Evolutionary conservation across 2,113 vertebrate genomes (phyloP).

Genomic region (Colossoma macropomum): DNA sequence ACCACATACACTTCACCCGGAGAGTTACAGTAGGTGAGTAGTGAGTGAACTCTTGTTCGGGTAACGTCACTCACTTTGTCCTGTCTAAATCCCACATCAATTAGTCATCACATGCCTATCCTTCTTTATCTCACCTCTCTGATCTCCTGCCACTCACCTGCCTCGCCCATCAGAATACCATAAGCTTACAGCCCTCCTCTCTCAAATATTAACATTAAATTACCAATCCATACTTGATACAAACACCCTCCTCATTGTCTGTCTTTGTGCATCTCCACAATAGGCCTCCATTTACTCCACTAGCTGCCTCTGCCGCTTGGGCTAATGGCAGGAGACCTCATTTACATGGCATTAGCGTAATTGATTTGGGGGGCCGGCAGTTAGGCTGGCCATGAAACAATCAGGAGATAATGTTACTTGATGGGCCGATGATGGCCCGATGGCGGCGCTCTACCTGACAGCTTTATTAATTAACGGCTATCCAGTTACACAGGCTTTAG

Average conservation of each 20-base stretch:
- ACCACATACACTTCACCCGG: background rate
- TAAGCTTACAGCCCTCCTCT: background rate
- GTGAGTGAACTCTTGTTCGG: conserved; percentile 14
- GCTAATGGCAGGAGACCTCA: conserved; percentile 84
- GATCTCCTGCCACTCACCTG: conserved; percentile 19
- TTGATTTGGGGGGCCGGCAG: conserved; percentile 80
- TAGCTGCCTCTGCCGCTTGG: conserved; percentile 73
- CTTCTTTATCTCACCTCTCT: conserved; percentile 23
- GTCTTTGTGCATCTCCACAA: background rate
- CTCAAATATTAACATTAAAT: conserved; percentile 15
- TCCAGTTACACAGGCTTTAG: conserved; percentile 78
- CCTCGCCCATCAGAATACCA: background rate
- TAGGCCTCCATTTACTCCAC: conserved; percentile 80
- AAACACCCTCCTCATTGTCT: conserved; percentile 14
- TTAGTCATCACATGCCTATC: conserved; percentile 20
- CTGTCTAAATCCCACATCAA: conserved; percentile 37
- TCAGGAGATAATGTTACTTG: conserved; percentile 80
- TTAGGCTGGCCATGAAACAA: conserved; percentile 66
- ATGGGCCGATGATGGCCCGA: conserved; percentile 79
- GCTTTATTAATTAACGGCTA: conserved; percentile 86
- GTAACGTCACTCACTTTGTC: conserved; percentile 37
- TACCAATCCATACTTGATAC: conserved; percentile 3
- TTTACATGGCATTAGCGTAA: conserved; percentile 93
- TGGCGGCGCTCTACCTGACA: conserved; percentile 80
- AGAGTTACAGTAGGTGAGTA: background rate